Evolutionary conservation across 2,113 vertebrate species (phyloP).

Genomic region (Callocephalon fimbriatum): DNA sequence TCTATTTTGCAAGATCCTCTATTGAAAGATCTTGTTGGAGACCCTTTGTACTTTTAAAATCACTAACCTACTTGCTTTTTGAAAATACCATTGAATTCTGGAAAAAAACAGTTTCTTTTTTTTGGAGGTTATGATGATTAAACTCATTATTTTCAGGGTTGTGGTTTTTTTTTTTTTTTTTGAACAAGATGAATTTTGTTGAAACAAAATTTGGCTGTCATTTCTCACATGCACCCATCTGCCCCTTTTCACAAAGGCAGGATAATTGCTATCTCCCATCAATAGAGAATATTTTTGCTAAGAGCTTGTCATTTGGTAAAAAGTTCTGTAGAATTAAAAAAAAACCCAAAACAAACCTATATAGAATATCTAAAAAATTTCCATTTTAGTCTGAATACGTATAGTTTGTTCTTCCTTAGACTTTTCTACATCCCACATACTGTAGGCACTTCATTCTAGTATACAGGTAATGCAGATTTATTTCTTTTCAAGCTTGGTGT

Average conservation of each 20-base stretch:
- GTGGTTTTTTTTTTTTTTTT: neutral
- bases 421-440: neutral
- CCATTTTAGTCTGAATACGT: neutral
- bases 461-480: neutral
- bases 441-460: neutral
- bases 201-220: neutral
- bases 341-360: neutral
- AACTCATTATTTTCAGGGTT: neutral
- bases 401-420: neutral
- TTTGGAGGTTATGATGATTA: neutral
- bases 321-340: neutral
- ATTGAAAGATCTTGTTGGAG: neutral
- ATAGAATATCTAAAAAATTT: neutral
- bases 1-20: neutral
- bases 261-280: neutral
- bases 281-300: neutral
- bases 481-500: neutral
- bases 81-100: neutral
- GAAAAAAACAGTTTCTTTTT: neutral
- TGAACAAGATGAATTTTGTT: neutral
- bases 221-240: neutral
- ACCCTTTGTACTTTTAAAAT: neutral
- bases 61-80: neutral
- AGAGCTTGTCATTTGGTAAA: neutral
- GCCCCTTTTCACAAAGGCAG: neutral